Evolutionary conservation across 2,797 vertebrate genomes (phyloP).

Genomic region (Nyctibius grandis): DNA sequence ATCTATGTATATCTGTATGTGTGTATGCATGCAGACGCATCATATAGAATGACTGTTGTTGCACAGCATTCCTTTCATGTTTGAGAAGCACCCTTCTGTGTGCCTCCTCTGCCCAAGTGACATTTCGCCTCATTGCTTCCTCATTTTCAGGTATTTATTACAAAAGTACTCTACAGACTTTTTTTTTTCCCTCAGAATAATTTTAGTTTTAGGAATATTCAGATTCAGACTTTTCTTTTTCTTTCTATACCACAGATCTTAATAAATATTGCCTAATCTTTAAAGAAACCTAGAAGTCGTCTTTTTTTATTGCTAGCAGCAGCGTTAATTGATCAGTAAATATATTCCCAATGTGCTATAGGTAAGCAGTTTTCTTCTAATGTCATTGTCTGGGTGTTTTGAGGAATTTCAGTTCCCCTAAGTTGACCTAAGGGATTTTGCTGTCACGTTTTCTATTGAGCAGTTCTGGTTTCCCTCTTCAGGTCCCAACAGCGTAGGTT

Average conservation of each 20-base stretch:
- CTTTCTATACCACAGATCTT: neutral
- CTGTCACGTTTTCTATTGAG: neutral
- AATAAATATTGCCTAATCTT: neutral
- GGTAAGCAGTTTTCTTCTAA: neutral
- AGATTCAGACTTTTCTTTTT: neutral
- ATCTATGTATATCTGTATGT: rapidly evolving
- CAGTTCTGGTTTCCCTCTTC: neutral
- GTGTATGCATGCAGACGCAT: rapidly evolving
- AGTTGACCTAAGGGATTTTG: neutral
- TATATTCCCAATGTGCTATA: neutral
- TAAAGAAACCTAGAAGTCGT: neutral
- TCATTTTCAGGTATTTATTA: neutral
- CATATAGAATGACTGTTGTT: neutral
- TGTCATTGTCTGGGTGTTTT: neutral
- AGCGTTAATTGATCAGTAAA: neutral
- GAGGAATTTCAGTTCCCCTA: neutral
- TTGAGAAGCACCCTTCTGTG: neutral
- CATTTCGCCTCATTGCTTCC: neutral
- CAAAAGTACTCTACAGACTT: neutral
- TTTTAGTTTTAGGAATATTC: neutral
- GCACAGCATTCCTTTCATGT: neutral
- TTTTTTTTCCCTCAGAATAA: rapidly evolving
- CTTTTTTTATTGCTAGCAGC: neutral
- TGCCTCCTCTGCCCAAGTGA: neutral
- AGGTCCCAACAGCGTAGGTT: neutral